phyloP scores from a whole-genome alignment of 1,140 invertebrate species.

The Arctopsyche grandis region DNA sequence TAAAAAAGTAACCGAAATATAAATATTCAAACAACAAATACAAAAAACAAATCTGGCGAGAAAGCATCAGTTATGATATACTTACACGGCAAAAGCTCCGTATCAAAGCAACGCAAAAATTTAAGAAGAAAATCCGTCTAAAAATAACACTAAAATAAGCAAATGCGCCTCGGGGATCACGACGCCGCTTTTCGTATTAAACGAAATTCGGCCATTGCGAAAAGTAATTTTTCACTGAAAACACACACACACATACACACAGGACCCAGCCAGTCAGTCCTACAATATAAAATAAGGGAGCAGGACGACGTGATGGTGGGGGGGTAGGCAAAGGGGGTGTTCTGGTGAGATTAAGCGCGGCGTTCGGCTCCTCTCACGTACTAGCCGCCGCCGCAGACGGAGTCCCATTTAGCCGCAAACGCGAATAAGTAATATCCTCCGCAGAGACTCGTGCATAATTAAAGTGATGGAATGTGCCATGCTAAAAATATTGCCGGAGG shows the following conservation, averaged over 20 bases:
- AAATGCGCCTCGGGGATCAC: neutral
- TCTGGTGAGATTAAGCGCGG: slow-evolving; percentile 2
- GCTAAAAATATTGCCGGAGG: slow-evolving; percentile 5
- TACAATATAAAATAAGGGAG: neutral
- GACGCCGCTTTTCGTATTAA: neutral
- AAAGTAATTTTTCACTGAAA: slow-evolving; percentile 14
- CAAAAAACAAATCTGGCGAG: no score
- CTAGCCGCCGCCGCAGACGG: neutral
- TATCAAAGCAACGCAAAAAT: neutral
- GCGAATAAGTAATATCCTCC: slow-evolving; percentile 24
- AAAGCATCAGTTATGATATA: neutral
- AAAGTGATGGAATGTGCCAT: slow-evolving; percentile 18
- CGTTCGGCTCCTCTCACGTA: neutral
- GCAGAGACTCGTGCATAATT: slow-evolving; percentile 19
- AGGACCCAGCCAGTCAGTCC: no score
- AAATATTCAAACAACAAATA: no score
- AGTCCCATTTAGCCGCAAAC: slow-evolving; percentile 14
- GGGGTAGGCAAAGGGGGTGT: neutral
- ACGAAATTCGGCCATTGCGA: slow-evolving; percentile 14
- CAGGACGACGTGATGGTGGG: no score
- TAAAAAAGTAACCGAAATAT: no score
- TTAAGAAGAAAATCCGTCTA: neutral
- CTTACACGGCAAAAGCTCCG: neutral
- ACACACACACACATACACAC: neutral
- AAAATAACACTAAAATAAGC: slow-evolving; percentile 17